phyloP scores from a whole-genome alignment of 2,797 vertebrate genomes.

The Mastacembelus armatus region DNA sequence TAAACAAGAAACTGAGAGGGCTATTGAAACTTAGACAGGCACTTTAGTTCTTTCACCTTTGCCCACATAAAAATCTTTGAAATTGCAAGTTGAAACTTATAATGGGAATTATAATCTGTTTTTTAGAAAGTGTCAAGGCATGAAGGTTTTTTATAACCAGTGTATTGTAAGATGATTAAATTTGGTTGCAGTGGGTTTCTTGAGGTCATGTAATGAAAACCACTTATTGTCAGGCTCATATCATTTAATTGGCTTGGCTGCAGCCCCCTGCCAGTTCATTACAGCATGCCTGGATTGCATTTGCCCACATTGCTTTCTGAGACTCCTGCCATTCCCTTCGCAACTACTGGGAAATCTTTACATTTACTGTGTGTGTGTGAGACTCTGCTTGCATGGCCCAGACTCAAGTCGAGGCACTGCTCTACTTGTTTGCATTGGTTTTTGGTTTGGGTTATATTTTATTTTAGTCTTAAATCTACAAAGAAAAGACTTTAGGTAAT shows the following conservation, averaged over 20 bases:
- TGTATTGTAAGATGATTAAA: slow-evolving; percentile 56
- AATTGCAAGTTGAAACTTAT: slow-evolving; percentile 29
- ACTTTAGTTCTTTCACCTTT: slow-evolving; percentile 27
- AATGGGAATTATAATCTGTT: slow-evolving; percentile 37
- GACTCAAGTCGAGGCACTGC: background rate
- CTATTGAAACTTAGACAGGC: slow-evolving; percentile 20
- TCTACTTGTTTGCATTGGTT: background rate
- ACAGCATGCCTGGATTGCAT: slow-evolving; percentile 32
- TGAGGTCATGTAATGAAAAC: slow-evolving; percentile 63
- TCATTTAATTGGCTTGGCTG: slow-evolving; percentile 68
- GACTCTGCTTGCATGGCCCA: slow-evolving; percentile 1
- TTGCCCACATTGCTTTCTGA: slow-evolving; percentile 27
- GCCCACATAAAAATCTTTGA: slow-evolving; percentile 30
- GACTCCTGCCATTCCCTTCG: slow-evolving; percentile 31
- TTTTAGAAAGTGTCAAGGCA: slow-evolving; percentile 32
- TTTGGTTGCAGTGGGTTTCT: slow-evolving; percentile 52
- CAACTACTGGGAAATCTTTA: slow-evolving; percentile 36
- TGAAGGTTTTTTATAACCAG: slow-evolving; percentile 30
- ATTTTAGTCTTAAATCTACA: slow-evolving; percentile 8
- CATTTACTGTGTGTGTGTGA: slow-evolving; percentile 3
- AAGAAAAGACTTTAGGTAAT: slow-evolving; percentile 15
- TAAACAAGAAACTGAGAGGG: background rate
- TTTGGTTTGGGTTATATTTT: slow-evolving; percentile 10
- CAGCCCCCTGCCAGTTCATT: slow-evolving; percentile 51
- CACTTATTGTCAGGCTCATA: slow-evolving; percentile 65